A percentile compares a stretch with the other conserved stretches of the same genome.
Conservation (phyloP, 1,140 invertebrate species). For the Phthorimaea operculella region DNA sequence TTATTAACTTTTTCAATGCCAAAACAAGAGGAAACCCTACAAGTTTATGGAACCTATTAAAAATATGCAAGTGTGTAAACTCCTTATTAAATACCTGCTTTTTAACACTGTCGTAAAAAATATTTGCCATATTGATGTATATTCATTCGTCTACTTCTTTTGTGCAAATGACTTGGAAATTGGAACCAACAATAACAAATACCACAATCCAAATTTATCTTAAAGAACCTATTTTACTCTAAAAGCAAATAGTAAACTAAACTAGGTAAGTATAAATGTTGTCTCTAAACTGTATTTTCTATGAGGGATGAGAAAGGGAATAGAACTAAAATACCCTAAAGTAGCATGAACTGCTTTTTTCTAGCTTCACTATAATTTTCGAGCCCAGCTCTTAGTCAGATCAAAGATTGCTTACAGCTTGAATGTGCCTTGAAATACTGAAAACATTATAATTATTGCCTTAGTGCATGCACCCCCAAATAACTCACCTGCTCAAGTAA, state of each 20-base stretch:
- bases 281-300: background rate
- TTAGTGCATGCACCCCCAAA: no score
- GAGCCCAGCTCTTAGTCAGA: background rate
- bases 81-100: background rate
- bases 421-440: no score
- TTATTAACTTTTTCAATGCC: no score
- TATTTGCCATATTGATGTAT: no score
- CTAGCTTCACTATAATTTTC: background rate
- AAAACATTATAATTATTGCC: no score
- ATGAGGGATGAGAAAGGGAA: background rate
- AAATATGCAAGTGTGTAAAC: no score
- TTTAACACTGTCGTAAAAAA: background rate
- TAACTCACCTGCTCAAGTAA: no score
- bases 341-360: background rate
- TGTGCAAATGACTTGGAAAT: background rate
- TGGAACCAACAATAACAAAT: background rate
- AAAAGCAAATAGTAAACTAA: background rate
- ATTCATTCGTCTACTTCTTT: background rate
- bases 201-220: background rate
- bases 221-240: constrained; percentile 1
- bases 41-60: no score
- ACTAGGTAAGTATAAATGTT: background rate
- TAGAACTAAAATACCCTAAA: background rate
- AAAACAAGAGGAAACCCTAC: no score
- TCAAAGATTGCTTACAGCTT: background rate